Evolutionary conservation across 2,113 vertebrate species (phyloP).

Genomic region (Melanotaenia duboulayi): DNA sequence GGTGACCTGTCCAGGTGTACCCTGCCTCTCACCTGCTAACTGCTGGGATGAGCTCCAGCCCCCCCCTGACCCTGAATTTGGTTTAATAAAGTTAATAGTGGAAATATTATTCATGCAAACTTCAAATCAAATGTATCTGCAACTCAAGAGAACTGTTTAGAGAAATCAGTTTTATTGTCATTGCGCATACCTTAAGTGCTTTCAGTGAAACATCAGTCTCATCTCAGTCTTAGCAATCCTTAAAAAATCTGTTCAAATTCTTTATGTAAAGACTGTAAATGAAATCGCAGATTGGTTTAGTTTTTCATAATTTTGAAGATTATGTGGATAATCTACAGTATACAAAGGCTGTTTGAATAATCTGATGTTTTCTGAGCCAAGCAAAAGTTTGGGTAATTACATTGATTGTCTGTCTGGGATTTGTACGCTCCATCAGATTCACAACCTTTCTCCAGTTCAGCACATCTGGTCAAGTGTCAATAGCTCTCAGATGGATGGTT

Average conservation of each 20-base stretch:
- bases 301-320: not conserved
- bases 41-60: no score
- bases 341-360: not conserved
- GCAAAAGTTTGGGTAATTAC: conserved; percentile 15
- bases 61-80: no score
- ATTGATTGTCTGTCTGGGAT: conserved; percentile 60
- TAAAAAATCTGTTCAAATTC: conserved; percentile 13
- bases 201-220: no score
- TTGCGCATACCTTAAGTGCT: no score
- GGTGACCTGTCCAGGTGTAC: no score
- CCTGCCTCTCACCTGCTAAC: no score
- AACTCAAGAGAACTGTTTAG: conserved; percentile 28
- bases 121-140: conserved; percentile 10
- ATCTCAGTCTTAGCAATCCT: conserved; percentile 24
- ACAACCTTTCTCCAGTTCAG: conserved; percentile 38
- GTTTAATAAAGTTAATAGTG: no score
- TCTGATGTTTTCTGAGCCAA: conserved; percentile 9
- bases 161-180: not conserved
- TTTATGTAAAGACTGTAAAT: conserved; percentile 39
- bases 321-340: not conserved
- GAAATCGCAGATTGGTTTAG: conserved; percentile 16
- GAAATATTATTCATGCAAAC: conserved; percentile 3
- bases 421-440: conserved; percentile 45
- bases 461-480: conserved; percentile 45
- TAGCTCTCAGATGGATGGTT: conserved; percentile 58